Evolutionary conservation across 2,113 vertebrate species (phyloP).

Genomic region (Petrocephalus microphthalmus): DNA sequence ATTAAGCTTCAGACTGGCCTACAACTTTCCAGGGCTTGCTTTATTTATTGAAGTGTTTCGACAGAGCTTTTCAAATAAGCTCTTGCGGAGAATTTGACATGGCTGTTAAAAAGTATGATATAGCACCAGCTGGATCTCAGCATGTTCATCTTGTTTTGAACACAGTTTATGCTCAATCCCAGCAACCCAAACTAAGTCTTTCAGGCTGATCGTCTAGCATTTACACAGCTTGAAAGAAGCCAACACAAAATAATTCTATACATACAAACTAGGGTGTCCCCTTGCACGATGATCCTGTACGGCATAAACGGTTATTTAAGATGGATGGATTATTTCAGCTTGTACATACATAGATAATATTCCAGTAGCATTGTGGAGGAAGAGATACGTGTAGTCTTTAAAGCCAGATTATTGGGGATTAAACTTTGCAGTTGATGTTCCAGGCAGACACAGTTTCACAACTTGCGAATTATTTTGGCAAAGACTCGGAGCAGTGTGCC

Average conservation of each 20-base stretch:
- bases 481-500: not conserved
- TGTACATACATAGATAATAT: not conserved
- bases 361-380: not conserved
- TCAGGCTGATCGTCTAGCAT: no score
- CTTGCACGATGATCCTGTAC: not conserved
- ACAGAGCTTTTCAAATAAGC: not conserved
- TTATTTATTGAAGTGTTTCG: not conserved
- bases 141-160: no score
- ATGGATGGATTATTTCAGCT: not conserved
- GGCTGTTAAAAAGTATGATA: not conserved
- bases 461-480: not conserved
- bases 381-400: not conserved
- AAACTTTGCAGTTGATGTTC: not conserved
- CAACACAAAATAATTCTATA: no score
- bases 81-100: not conserved
- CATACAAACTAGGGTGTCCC: no score
- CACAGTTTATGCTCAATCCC: no score
- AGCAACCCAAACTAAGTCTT: no score
- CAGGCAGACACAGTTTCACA: not conserved
- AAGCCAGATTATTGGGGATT: not conserved
- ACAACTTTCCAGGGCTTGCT: constrained; percentile 4
- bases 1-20: not conserved
- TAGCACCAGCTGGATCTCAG: not conserved
- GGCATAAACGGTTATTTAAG: not conserved
- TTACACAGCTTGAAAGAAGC: no score